Conservation (phyloP, 2,113 vertebrate species). For the Neogale vison region DNA sequence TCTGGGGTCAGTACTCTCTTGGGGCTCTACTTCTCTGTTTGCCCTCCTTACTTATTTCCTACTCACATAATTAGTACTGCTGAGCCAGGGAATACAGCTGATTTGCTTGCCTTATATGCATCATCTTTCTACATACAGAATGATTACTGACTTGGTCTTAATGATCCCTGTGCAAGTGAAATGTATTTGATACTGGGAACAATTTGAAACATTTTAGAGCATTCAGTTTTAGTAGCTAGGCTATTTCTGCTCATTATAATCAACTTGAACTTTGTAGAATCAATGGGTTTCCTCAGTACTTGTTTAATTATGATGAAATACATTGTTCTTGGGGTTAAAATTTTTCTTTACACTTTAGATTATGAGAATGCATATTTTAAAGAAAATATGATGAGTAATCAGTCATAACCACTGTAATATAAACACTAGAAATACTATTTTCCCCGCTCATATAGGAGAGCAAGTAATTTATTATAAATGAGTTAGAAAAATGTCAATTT, state of each 20-base stretch:
- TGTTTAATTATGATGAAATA: neutral
- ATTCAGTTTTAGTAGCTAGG: neutral
- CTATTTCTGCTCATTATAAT: neutral
- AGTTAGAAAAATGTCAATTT: constrained; percentile 34
- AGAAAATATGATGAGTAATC: constrained; percentile 13
- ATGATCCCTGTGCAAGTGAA: neutral
- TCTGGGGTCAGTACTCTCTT: neutral
- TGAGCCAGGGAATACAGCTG: neutral
- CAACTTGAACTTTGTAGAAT: neutral
- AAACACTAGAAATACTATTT: neutral
- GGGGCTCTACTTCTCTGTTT: neutral
- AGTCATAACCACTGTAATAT: neutral
- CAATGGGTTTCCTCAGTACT: neutral
- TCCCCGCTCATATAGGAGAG: neutral
- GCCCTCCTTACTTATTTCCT: neutral
- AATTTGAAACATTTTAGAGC: neutral
- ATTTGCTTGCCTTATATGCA: neutral
- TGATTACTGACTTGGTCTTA: neutral
- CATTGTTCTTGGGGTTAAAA: neutral
- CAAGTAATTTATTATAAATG: neutral
- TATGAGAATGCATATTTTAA: neutral
- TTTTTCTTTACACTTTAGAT: neutral
- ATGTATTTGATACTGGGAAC: neutral
- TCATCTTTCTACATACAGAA: neutral
- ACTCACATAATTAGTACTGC: neutral